A percentile compares a stretch with the other conserved stretches of the same genome.
Conservation (phyloP, 2,797 vertebrate species). For the Botia kubotai region DNA sequence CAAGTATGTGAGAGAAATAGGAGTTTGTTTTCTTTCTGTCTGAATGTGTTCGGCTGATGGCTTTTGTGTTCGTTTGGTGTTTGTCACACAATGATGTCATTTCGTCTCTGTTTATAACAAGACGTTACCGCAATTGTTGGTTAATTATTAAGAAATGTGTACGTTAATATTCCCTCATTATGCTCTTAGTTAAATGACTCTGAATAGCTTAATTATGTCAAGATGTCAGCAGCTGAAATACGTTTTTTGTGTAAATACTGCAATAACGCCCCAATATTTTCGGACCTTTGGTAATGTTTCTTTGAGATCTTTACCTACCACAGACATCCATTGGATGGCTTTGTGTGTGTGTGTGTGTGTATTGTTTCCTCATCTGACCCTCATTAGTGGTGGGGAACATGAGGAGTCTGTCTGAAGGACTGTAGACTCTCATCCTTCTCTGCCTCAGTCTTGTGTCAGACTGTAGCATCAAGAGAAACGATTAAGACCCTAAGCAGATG, state of each 20-base stretch:
- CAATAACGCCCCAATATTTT: neutral
- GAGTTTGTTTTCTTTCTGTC: slow-evolving; percentile 36
- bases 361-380: slow-evolving; percentile 52
- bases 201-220: slow-evolving; percentile 6
- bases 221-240: slow-evolving; percentile 26
- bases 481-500: slow-evolving; percentile 46
- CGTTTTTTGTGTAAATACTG: neutral
- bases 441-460: slow-evolving; percentile 42
- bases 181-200: neutral
- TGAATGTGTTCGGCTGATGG: slow-evolving; percentile 25
- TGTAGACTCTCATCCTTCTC: slow-evolving; percentile 44
- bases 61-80: slow-evolving; percentile 35
- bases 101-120: slow-evolving; percentile 5
- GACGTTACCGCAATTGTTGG: neutral
- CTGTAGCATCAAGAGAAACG: slow-evolving; percentile 29
- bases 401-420: slow-evolving; percentile 25
- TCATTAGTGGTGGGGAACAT: slow-evolving; percentile 38
- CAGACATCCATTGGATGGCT: slow-evolving; percentile 25
- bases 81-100: slow-evolving; percentile 18
- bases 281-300: slow-evolving; percentile 1
- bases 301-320: slow-evolving; percentile 17
- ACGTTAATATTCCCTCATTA: neutral
- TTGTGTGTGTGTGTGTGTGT: slow-evolving; percentile 14
- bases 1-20: slow-evolving; percentile 41
- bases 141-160: neutral